Conservation (phyloP, 1,140 invertebrate genomes). For the Caerostris darwini region DNA sequence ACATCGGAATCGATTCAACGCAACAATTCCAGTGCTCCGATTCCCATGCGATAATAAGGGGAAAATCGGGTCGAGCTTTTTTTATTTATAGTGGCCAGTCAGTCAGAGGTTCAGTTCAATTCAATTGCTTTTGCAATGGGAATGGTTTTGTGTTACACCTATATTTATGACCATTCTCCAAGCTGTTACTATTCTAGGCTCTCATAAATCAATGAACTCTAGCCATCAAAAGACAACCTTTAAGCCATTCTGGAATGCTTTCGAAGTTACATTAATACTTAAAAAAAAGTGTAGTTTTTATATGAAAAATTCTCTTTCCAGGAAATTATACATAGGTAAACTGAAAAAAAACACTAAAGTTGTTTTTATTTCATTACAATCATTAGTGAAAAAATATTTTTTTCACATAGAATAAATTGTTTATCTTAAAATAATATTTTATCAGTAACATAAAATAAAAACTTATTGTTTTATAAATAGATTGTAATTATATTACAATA, state of each 20-base stretch:
- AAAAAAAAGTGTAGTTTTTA: too few relatives aligned
- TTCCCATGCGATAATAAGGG: background rate
- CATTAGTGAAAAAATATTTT: too few relatives aligned
- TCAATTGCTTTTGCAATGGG: background rate
- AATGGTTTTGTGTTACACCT: constrained; percentile 16
- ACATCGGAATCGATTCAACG: background rate
- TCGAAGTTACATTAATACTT: too few relatives aligned
- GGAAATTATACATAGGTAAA: too few relatives aligned
- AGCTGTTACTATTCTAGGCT: background rate
- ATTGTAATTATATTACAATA: too few relatives aligned
- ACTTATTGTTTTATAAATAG: too few relatives aligned
- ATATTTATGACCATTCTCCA: background rate
- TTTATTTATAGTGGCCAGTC: constrained; percentile 17
- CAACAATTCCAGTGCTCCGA: background rate
- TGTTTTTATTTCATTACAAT: too few relatives aligned
- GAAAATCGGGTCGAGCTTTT: constrained; percentile 1
- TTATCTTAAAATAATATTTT: too few relatives aligned
- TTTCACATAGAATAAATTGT: too few relatives aligned
- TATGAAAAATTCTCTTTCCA: too few relatives aligned
- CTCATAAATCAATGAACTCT: background rate
- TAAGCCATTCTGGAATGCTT: background rate
- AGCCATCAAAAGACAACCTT: background rate
- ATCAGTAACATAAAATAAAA: too few relatives aligned
- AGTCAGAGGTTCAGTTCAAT: constrained; percentile 1
- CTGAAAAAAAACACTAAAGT: too few relatives aligned